phyloP scores from a whole-genome alignment of 2,888 invertebrate species.

The Ramazzottius varieornatus region DNA sequence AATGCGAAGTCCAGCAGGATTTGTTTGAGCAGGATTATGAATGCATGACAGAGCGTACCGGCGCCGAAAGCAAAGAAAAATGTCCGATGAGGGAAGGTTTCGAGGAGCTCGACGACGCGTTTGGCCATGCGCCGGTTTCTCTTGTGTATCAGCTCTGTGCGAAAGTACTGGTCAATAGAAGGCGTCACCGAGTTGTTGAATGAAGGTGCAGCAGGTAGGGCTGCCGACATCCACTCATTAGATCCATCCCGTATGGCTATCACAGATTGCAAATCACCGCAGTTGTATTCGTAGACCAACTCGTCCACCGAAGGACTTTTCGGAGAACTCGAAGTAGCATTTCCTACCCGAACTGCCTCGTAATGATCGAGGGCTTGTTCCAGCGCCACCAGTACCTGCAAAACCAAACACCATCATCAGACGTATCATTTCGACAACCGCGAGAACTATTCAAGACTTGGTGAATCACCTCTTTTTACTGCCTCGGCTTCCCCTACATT shows the following conservation, averaged over 20 bases:
- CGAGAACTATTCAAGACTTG: no score
- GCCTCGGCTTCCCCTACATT: no score
- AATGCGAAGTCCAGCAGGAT: no score
- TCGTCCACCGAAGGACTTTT: conserved; percentile 20
- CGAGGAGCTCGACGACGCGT: conserved; percentile 23
- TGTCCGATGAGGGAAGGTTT: conserved; percentile 22
- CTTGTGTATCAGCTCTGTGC: conserved; percentile 27
- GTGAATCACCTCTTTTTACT: no score
- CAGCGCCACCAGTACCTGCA: conserved; percentile 25
- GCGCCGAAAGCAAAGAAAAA: conserved; percentile 32
- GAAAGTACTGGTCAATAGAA: conserved; percentile 26
- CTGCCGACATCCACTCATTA: no score
- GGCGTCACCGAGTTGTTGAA: neutral
- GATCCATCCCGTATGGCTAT: conserved; percentile 24
- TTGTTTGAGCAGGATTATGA: no score
- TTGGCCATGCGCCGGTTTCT: conserved; percentile 29
- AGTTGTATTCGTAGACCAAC: conserved; percentile 26
- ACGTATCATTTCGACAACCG: no score
- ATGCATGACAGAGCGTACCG: no score
- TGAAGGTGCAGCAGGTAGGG: no score
- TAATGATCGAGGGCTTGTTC: conserved; percentile 25
- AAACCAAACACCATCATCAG: conserved; percentile 1
- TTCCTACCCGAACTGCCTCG: conserved; percentile 18
- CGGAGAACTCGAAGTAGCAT: conserved; percentile 9
- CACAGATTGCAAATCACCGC: conserved; percentile 24